Evolutionary conservation across 2,113 vertebrate genomes (phyloP), one percentile per base, ranked within the genome.

Genomic region (Proteles cristata): DNA sequence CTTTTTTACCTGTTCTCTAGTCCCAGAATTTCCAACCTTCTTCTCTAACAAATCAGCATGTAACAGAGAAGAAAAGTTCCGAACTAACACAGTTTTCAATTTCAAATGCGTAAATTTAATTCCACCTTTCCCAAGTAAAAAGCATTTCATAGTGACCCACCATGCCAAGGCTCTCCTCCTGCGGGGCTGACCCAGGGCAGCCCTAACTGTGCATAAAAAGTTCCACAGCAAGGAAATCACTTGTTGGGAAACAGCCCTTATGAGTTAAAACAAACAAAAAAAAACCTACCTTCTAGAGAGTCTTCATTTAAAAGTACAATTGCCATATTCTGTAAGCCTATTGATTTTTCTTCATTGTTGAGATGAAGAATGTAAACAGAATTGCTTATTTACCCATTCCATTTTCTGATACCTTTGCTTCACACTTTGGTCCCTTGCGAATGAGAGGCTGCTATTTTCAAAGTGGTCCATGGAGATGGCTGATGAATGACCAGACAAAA

Each of bases 331-430:
- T 87, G 39, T 71, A 76, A 88, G 61, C 50, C 97, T 84, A 92
- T 88, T 81, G 93, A 93, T 97, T 97, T 95, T 91, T 95, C 85
- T 76, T 93, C 93, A 89, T n/a, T 89, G 73, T 83, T 50, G 83
- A 90, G 69, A 87, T 53, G 48, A 76, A 61, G 66, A 96, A 63
- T 74, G 71, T 79, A 80, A 93, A 94, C 58, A 92, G 79, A 92
- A 93, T 50, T 92, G 48, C 61, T 17, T 87, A 83, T 87, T 93
- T 95, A 50, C 39, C 80, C n/a, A n/a, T 86, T 86, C 77, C 5
- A 3, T 96, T 73, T 96, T 96, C 94, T 94, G 53, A 76, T 69
- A 69, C 73, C 39, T 92, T 96, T 74, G 48, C 58, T 97, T 19
- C 8, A 2, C 11, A 7, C 16, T 58, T 58, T 68, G n/a, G 53